Percentiles rank a stretch among this genome's conserved stretches.
These are phyloP conservation scores for Geophilus truncorum DNA, from an alignment of 2,888 invertebrate species.

Conservation along the genomic window DNA sequence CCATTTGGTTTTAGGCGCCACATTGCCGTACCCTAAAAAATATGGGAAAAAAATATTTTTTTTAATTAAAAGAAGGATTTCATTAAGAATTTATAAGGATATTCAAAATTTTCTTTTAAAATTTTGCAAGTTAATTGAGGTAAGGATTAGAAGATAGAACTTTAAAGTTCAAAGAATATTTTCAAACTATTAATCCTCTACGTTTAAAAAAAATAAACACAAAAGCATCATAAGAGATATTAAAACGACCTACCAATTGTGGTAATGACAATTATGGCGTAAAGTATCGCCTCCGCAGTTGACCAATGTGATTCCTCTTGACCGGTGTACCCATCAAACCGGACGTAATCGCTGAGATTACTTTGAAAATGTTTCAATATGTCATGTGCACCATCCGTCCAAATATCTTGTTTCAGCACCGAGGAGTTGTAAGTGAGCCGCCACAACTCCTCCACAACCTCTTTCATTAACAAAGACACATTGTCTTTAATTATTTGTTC, in stretches of 20 bases:
- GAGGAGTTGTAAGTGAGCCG: slow-evolving; percentile 64
- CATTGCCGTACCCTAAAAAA: slow-evolving; percentile 82
- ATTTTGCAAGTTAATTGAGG: no score
- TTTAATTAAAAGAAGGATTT: no score
- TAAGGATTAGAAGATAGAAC: no score
- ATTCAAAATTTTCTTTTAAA: no score
- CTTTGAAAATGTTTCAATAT: slow-evolving; percentile 60
- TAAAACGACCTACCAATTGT: slow-evolving; percentile 92
- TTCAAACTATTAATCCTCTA: no score
- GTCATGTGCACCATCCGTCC: slow-evolving; percentile 65
- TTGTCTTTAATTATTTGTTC: slow-evolving; percentile 73
- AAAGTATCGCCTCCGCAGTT: slow-evolving; percentile 72
- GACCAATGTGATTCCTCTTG: slow-evolving; percentile 59
- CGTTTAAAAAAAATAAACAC: no score
- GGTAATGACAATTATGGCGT: slow-evolving; percentile 92
- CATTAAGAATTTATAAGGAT: no score
- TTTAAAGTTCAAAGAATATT: no score
- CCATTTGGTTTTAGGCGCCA: slow-evolving; percentile 85
- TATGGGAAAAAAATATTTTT: neutral
- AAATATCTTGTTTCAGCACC: slow-evolving; percentile 67
- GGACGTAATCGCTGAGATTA: slow-evolving; percentile 73
- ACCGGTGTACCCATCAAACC: slow-evolving; percentile 85
- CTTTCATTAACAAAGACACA: slow-evolving; percentile 62
- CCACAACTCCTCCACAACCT: slow-evolving; percentile 72
- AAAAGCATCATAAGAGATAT: no score